Evolutionary conservation across 1,140 invertebrate genomes (phyloP).

Genomic region (Whitmania pigra): DNA sequence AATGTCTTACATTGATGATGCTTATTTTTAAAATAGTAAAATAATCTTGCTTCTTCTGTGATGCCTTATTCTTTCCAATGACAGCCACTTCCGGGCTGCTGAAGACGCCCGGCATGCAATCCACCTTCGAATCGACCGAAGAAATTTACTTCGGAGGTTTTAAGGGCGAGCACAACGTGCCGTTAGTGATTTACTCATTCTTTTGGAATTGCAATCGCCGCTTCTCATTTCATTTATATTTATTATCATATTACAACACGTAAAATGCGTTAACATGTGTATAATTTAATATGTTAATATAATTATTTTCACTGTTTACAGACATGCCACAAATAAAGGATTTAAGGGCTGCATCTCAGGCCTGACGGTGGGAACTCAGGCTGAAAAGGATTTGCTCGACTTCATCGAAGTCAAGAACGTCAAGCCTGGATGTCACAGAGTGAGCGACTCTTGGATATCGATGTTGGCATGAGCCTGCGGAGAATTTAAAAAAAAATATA

Average conservation of each 20-base stretch:
- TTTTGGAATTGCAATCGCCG: background rate
- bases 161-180: conserved; percentile 53
- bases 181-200: conserved; percentile 27
- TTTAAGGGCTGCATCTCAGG: conserved; percentile 88
- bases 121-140: too few relatives aligned
- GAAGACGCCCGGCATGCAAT: too few relatives aligned
- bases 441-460: conserved; percentile 37
- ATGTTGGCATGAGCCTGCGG: background rate
- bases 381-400: conserved; percentile 60
- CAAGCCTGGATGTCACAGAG: conserved; percentile 68
- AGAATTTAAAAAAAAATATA: background rate
- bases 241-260: background rate
- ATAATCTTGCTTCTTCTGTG: background rate
- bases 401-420: conserved; percentile 65
- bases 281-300: background rate
- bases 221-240: background rate
- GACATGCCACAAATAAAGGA: conserved; percentile 46
- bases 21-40: too few relatives aligned
- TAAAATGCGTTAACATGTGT: background rate
- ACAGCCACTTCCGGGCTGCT: background rate
- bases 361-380: conserved; percentile 57
- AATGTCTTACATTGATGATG: too few relatives aligned
- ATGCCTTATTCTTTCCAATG: background rate
- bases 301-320: conserved; percentile 23
- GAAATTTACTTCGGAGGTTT: conserved; percentile 77